Evolutionary conservation across 1,140 invertebrate species (phyloP).

Genomic region (Drosophila lini): DNA sequence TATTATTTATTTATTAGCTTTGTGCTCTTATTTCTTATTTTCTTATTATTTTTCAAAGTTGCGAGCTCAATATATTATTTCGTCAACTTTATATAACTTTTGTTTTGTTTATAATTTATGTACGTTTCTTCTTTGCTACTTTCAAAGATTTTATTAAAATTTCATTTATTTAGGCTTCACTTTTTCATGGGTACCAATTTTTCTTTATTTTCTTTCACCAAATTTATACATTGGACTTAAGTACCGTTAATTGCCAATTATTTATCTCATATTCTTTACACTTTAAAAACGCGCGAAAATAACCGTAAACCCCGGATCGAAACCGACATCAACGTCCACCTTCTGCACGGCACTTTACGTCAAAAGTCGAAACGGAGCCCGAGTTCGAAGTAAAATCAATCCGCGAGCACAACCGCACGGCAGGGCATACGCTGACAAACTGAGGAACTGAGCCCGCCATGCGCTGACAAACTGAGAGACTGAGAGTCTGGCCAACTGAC

Average conservation of each 20-base stretch:
- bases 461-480: constrained; percentile 53
- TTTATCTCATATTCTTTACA: constrained; percentile 1
- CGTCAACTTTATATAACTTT: background rate
- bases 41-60: background rate
- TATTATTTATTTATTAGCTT: constrained; percentile 2
- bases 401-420: constrained; percentile 71
- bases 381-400: constrained; percentile 18
- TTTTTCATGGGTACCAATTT: background rate
- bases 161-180: background rate
- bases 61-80: background rate
- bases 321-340: constrained; percentile 4
- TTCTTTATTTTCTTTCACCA: background rate
- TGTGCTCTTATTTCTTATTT: constrained; percentile 14
- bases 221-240: background rate
- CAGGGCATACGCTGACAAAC: constrained; percentile 70
- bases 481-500: background rate
- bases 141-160: background rate
- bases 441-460: constrained; percentile 31
- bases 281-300: constrained; percentile 22
- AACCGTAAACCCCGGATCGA: constrained; percentile 20
- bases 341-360: constrained; percentile 44
- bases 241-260: background rate
- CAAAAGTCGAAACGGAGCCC: constrained; percentile 58
- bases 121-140: background rate
- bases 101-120: background rate